Conservation (phyloP, 2,113 vertebrate genomes). For the Calyptomena viridis region DNA sequence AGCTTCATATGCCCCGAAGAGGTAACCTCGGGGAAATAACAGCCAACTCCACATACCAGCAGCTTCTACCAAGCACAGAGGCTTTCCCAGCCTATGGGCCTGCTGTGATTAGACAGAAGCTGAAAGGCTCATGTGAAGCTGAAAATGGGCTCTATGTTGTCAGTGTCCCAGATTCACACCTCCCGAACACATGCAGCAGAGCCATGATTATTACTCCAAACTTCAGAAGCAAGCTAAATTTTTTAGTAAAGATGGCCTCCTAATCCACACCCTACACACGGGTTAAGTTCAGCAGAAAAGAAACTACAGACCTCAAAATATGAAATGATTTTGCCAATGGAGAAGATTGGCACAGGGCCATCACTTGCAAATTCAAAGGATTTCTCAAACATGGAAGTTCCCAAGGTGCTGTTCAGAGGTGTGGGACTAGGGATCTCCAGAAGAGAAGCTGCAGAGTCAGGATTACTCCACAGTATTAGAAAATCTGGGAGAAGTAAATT, state of each 20-base stretch:
- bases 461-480: background rate
- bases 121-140: background rate
- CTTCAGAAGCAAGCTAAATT: background rate
- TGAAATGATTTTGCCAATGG: background rate
- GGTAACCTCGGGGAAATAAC: background rate
- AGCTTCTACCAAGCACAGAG: background rate
- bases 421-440: background rate
- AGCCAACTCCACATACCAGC: background rate
- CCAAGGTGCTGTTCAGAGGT: background rate
- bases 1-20: background rate
- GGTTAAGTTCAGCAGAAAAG: background rate
- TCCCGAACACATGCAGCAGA: background rate
- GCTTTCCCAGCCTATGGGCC: background rate
- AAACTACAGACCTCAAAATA: background rate
- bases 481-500: background rate
- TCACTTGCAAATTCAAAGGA: background rate
- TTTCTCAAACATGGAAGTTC: background rate
- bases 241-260: background rate
- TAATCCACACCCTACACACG: background rate
- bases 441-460: background rate
- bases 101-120: background rate
- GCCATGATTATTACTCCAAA: background rate
- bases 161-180: background rate
- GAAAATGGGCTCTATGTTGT: background rate
- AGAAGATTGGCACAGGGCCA: background rate